These are phyloP conservation scores for Ectemnius continuus DNA, from an alignment of 2,888 invertebrate species.

Conservation along the genomic window DNA sequence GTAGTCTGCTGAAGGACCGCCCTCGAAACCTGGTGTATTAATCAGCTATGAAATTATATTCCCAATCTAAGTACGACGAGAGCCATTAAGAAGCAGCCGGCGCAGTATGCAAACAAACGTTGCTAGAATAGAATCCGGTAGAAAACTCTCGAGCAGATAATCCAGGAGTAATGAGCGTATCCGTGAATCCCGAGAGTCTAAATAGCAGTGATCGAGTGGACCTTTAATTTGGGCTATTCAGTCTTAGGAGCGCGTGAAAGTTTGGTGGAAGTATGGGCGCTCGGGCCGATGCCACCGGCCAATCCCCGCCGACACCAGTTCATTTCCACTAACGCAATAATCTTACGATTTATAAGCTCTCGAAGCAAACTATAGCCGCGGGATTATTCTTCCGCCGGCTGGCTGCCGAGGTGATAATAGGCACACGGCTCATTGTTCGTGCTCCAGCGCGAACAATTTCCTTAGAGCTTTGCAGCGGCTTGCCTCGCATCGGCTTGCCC, in stretches of 20 bases:
- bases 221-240: conserved; percentile 16
- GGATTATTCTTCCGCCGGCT: conserved; percentile 14
- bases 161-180: background rate
- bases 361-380: conserved; percentile 12
- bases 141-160: too few species aligned
- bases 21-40: too few species aligned
- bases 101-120: too few species aligned
- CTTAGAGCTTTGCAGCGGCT: too few species aligned
- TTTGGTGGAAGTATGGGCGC: background rate
- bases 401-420: conserved; percentile 15
- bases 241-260: conserved; percentile 7
- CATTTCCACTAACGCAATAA: conserved; percentile 32
- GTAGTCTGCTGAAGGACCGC: too few species aligned
- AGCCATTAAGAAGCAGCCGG: too few species aligned
- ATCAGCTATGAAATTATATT: too few species aligned
- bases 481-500: too few species aligned
- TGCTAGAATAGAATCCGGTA: too few species aligned
- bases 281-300: background rate
- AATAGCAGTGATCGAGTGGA: conserved; percentile 5
- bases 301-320: conserved; percentile 30
- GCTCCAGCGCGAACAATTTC: background rate
- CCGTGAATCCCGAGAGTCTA: background rate
- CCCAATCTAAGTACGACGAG: too few species aligned
- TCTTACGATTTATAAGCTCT: conserved; percentile 31
- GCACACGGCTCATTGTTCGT: conserved; percentile 18